Evolutionary conservation across 2,888 invertebrate species (phyloP).

Genomic region (Magallana nippona): DNA sequence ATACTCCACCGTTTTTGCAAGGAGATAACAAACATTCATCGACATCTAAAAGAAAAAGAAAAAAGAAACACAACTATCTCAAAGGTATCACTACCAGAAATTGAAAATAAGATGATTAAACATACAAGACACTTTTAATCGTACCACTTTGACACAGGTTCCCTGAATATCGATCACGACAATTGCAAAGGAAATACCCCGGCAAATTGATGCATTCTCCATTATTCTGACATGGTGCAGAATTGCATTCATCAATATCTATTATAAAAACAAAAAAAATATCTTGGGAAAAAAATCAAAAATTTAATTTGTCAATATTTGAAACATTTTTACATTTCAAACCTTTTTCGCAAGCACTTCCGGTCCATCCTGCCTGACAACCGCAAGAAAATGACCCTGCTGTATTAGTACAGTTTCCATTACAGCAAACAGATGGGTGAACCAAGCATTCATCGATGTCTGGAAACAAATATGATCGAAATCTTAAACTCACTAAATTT

Average conservation of each 20-base stretch:
- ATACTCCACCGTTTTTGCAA: slow-evolving; percentile 3
- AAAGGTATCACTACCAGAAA: neutral
- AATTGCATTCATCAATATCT: slow-evolving; percentile 8
- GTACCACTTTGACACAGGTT: neutral
- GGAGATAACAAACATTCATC: neutral
- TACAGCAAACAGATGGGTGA: neutral
- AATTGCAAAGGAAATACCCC: neutral
- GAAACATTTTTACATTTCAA: neutral
- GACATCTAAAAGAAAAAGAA: neutral
- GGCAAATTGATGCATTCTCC: neutral
- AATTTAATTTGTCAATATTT: neutral
- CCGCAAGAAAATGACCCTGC: slow-evolving; percentile 6
- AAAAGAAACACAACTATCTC: too few species aligned
- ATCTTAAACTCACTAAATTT: too few species aligned
- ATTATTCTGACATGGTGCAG: neutral
- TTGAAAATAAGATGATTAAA: neutral
- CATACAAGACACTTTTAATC: neutral
- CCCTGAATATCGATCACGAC: neutral
- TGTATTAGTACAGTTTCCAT: slow-evolving; percentile 8
- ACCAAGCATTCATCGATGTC: neutral
- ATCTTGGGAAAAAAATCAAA: neutral
- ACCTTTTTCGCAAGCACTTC: neutral
- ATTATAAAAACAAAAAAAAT: neutral
- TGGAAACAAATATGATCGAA: neutral
- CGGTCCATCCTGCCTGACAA: slow-evolving; percentile 6